Evolutionary conservation across 2,888 invertebrate genomes (phyloP).

Genomic region (Lymantria monacha): DNA sequence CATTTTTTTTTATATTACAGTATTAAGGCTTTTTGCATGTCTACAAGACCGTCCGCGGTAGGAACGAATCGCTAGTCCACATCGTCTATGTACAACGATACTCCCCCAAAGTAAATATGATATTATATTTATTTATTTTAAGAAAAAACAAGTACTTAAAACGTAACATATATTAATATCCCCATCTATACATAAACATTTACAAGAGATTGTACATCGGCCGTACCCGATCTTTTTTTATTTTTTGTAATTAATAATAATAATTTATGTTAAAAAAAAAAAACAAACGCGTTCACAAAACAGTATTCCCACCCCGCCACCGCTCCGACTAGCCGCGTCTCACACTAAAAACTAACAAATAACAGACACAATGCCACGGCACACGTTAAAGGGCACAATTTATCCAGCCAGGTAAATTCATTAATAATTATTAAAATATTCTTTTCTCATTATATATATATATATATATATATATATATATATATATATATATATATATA

Average conservation of each 20-base stretch:
- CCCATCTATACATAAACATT: slow-evolving; percentile 79
- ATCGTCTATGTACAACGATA: slow-evolving; percentile 56
- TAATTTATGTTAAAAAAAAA: slow-evolving; percentile 46
- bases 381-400: slow-evolving; percentile 71
- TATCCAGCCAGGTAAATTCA: slow-evolving; percentile 62
- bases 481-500: no score
- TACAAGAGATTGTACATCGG: slow-evolving; percentile 78
- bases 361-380: slow-evolving; percentile 54
- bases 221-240: slow-evolving; percentile 35
- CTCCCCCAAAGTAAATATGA: slow-evolving; percentile 44
- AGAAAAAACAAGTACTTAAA: slow-evolving; percentile 60
- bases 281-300: slow-evolving; percentile 39
- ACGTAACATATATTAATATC: slow-evolving; percentile 78
- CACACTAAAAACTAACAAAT: slow-evolving; percentile 38
- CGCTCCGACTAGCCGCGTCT: slow-evolving; percentile 40
- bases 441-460: slow-evolving; percentile 34
- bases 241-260: slow-evolving; percentile 58
- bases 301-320: slow-evolving; percentile 33
- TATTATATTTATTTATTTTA: slow-evolving; percentile 37
- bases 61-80: slow-evolving; percentile 40
- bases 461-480: no score
- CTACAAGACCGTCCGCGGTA: slow-evolving; percentile 48
- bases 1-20: slow-evolving; percentile 58
- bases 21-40: slow-evolving; percentile 74
- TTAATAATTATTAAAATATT: slow-evolving; percentile 45